A percentile compares a stretch with the other conserved stretches of the same genome.
Evolutionary conservation across 2,797 vertebrate genomes (phyloP).

Genomic region (Enteromius paludinosus): DNA sequence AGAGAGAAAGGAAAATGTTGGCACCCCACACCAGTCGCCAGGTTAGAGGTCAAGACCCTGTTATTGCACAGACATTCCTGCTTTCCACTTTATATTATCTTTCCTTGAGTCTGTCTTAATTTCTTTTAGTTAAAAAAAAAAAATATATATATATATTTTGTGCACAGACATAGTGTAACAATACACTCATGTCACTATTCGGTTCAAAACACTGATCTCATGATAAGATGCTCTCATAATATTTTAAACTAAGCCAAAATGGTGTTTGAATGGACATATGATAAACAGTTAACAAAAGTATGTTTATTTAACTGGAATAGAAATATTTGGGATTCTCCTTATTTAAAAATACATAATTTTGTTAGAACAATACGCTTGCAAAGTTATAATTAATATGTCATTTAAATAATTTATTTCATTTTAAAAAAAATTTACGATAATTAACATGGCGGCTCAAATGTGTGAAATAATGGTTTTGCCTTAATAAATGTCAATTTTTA

Average conservation of each 20-base stretch:
- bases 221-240: background rate
- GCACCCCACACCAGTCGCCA: conserved; percentile 65
- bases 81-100: conserved; percentile 50
- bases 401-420: background rate
- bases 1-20: conserved; percentile 53
- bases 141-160: background rate
- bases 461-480: background rate
- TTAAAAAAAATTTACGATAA: background rate
- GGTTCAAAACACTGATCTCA: background rate
- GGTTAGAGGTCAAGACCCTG: conserved; percentile 71
- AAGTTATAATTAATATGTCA: background rate
- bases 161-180: background rate
- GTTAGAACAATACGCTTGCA: background rate
- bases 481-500: background rate
- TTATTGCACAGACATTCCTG: conserved; percentile 73
- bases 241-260: background rate
- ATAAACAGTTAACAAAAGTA: background rate
- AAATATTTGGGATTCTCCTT: background rate
- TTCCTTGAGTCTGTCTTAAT: background rate
- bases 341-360: background rate
- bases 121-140: background rate
- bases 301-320: background rate
- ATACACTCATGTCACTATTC: background rate
- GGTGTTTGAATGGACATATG: background rate
- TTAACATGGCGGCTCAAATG: background rate